Percentiles rank a stretch among this genome's conserved stretches.
phyloP scores from a whole-genome alignment of 2,797 vertebrate genomes.

The Malurus leucopterus region DNA sequence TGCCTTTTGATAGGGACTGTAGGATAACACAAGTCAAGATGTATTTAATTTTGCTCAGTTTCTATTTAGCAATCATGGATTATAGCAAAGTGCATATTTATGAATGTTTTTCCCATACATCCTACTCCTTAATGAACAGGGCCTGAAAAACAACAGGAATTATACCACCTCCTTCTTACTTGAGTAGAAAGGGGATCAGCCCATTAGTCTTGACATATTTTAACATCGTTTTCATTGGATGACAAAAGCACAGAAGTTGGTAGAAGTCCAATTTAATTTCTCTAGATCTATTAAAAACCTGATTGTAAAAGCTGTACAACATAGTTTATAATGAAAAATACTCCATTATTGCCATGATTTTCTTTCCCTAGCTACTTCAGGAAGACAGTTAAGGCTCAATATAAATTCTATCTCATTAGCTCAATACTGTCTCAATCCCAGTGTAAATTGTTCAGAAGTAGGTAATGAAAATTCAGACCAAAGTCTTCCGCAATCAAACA shows the following conservation, averaged over 20 bases:
- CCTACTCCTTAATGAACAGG: neutral
- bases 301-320: slow-evolving; percentile 67
- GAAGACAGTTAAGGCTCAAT: slow-evolving; percentile 72
- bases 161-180: neutral
- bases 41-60: neutral
- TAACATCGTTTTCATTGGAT: slow-evolving; percentile 18
- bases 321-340: slow-evolving; percentile 72
- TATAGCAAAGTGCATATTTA: neutral
- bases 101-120: neutral
- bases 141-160: neutral
- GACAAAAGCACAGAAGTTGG: slow-evolving; percentile 58
- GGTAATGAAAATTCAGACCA: slow-evolving; percentile 73
- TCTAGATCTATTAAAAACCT: slow-evolving; percentile 66
- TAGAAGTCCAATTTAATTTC: slow-evolving; percentile 70
- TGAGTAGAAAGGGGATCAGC: neutral
- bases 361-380: slow-evolving; percentile 65
- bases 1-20: neutral
- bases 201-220: slow-evolving; percentile 23
- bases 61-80: neutral
- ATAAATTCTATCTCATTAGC: slow-evolving; percentile 78
- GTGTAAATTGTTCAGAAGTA: slow-evolving; percentile 71
- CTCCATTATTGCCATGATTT: slow-evolving; percentile 68
- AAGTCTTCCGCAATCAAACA: slow-evolving; percentile 68
- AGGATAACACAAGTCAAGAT: neutral
- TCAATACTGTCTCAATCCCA: slow-evolving; percentile 69